Base-by-base conservation (phyloP, 2,113 vertebrate genomes). In the Phycodurus eques region DNA sequence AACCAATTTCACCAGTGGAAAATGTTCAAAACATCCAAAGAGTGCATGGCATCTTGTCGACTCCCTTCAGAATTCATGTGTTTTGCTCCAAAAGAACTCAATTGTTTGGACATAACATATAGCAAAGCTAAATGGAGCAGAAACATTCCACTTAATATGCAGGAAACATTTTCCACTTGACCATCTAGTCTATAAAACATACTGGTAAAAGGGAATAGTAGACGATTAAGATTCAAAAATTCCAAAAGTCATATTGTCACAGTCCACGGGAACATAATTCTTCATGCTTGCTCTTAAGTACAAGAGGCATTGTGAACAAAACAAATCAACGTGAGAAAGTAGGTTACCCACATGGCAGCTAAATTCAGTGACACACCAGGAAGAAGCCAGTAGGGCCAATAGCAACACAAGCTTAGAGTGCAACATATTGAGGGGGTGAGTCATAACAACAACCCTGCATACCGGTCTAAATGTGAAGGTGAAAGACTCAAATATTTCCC, bases 71-170 rank as follows among this genome's bases (percentile, higher is more conserved):
- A 62, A 82, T 71, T 69, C 70, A 69, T 76, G 71, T 51, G 68
- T 79, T 79, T 85, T 73, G 44, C 78, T 81, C 80, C 81, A 78
- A 63, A 75, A 80, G 68, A 76, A 59, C 78, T 76, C 85, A 71
- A 88, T 90, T 90, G 86, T 90, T 80, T 70, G 73, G 61, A 73
- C 77, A 68, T 83, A 75, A 87, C 75, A 87, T 89, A 91, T 74
- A 90, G 82, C 72, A 63, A 69, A 53, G 81, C 84, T 90, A 91
- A 93, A 81, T 93, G 89, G 90, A 91, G 92, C 92, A 92, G 91
- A 93, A 93, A 92, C 82, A 90, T 89, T 88, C 87, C 84, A 74
- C 74, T 82, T 85, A 85, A 5, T 43, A 22, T 27, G 62, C 47
- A 42, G 79, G 71, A 81, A 76, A 82, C 53, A 80, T 71, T 72